Percentiles rank a stretch among this genome's conserved stretches.
These are phyloP conservation scores for Gymnopithys bicolor DNA, from an alignment of 2,797 vertebrate species.

Conservation along the genomic window DNA sequence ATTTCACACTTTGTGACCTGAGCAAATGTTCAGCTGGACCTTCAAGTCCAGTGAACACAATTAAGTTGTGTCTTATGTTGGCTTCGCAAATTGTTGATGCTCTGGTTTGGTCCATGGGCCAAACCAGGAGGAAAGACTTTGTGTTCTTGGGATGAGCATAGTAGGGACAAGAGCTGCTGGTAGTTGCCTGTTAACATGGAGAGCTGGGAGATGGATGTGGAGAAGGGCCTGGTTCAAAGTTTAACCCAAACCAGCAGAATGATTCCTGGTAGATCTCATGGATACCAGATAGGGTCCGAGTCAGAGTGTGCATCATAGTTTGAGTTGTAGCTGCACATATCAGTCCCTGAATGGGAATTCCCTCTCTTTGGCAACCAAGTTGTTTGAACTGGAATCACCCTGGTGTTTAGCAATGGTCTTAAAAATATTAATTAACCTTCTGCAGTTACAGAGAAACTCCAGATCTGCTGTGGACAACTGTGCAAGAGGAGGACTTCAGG, in stretches of 20 bases:
- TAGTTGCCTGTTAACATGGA: background rate
- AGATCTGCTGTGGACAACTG: background rate
- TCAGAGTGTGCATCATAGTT: background rate
- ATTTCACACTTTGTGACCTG: background rate
- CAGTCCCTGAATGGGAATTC: background rate
- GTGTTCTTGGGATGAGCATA: background rate
- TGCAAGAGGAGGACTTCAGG: background rate
- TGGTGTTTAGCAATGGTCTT: background rate
- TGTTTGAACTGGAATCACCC: background rate
- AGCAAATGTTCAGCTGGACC: background rate
- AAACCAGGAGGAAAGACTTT: background rate
- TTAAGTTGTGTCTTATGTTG: background rate
- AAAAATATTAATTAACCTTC: background rate
- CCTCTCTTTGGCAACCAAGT: background rate
- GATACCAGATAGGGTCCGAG: background rate
- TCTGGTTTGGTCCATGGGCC: background rate
- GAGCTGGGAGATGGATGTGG: background rate
- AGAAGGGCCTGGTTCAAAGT: background rate
- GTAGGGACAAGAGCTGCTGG: background rate
- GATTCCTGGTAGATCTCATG: background rate
- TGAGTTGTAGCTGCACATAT: background rate
- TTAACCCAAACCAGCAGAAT: background rate
- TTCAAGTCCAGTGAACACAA: background rate
- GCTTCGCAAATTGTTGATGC: background rate
- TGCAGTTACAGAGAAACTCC: background rate